Evolutionary conservation across 2,797 vertebrate genomes (phyloP).

Genomic region (Knipowitschia caucasica): DNA sequence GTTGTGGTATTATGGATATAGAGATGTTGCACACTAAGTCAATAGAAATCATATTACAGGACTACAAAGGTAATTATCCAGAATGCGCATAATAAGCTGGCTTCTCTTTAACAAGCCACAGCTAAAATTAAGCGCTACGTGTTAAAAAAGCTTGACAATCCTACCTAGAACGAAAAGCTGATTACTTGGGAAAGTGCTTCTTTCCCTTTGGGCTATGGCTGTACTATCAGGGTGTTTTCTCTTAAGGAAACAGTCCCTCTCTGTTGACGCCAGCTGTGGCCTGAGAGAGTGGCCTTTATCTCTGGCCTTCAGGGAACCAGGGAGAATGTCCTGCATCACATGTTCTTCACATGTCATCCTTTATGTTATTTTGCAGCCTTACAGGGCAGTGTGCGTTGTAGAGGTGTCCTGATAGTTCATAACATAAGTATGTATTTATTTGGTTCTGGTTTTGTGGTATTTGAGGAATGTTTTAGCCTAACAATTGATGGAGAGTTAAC

Average conservation of each 20-base stretch:
- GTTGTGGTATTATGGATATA: not conserved
- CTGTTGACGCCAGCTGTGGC: conserved; percentile 35
- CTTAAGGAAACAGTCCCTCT: conserved; percentile 43
- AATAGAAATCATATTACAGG: conserved; percentile 15
- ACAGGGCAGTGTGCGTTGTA: too few relatives aligned
- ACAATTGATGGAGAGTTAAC: conserved; percentile 7
- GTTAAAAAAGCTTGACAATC: conserved; percentile 36
- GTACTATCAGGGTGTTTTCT: conserved; percentile 57
- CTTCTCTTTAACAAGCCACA: conserved; percentile 7
- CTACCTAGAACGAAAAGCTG: conserved; percentile 23
- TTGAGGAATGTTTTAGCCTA: conserved; percentile 42
- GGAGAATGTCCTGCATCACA: not conserved
- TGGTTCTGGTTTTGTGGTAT: conserved; percentile 30
- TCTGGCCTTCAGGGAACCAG: conserved; percentile 39
- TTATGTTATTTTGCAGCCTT: not conserved
- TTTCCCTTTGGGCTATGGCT: conserved; percentile 8
- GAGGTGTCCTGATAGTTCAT: too few relatives aligned
- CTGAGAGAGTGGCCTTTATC: conserved; percentile 49
- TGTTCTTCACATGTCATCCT: conserved; percentile 4
- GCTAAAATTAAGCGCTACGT: conserved; percentile 49
- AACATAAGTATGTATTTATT: conserved; percentile 36
- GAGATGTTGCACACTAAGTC: not conserved
- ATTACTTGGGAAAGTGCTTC: conserved; percentile 40
- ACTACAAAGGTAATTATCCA: conserved; percentile 16
- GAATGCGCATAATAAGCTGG: conserved; percentile 4